Percentiles rank a stretch among this genome's conserved stretches.
Conservation (phyloP, 2,113 vertebrate genomes). For the Vulpes vulpes region DNA sequence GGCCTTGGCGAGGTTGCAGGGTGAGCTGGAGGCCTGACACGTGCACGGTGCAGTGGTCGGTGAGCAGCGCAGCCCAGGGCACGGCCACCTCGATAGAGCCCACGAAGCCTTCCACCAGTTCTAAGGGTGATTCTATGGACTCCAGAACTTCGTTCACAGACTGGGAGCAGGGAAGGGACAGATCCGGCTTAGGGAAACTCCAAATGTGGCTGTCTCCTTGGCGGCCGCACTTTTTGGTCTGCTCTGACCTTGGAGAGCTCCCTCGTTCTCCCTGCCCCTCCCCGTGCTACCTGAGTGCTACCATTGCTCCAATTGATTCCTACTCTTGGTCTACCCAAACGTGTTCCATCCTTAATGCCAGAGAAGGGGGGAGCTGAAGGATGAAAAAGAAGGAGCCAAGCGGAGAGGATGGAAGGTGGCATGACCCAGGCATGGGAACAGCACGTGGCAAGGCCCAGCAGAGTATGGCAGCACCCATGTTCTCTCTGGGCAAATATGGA, state of each 20-base stretch:
- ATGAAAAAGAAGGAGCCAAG: not conserved
- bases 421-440: not conserved
- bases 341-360: not conserved
- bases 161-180: slow-evolving; percentile 78
- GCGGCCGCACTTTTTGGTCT: not conserved
- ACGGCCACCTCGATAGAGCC: slow-evolving; percentile 93
- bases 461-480: accelerated
- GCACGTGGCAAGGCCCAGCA: not conserved
- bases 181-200: not conserved
- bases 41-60: slow-evolving; percentile 94
- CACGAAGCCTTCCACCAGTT: slow-evolving; percentile 95
- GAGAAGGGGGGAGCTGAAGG: not conserved
- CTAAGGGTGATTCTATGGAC: slow-evolving; percentile 92
- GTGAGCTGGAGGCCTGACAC: slow-evolving; percentile 94
- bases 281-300: accelerated
- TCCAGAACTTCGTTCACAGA: slow-evolving; percentile 94
- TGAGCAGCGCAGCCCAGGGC: slow-evolving; percentile 95
- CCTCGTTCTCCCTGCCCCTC: not conserved
- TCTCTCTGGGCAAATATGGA: not conserved
- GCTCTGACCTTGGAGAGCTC: not conserved
- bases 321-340: not conserved
- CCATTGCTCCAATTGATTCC: not conserved
- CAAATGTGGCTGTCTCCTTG: not conserved
- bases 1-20: slow-evolving; percentile 92
- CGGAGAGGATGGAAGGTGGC: not conserved